Conservation (phyloP, 1,140 invertebrate genomes). For the Drosophila busckii region DNA sequence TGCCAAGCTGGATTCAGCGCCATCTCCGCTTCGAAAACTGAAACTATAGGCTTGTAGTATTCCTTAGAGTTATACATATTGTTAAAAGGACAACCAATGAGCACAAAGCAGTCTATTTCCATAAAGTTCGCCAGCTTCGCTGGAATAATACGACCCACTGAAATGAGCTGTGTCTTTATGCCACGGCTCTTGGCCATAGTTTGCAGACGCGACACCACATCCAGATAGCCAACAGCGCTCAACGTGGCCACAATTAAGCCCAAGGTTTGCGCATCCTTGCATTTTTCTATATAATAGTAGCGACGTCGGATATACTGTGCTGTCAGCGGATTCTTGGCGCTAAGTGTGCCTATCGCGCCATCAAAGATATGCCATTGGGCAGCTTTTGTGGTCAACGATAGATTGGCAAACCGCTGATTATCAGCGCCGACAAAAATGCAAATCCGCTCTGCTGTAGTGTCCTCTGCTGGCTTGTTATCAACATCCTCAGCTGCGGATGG, state of each 20-base stretch:
- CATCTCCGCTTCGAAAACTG: slow-evolving; percentile 95
- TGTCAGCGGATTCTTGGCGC: slow-evolving; percentile 61
- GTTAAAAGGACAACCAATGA: slow-evolving; percentile 94
- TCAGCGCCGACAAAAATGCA: slow-evolving; percentile 80
- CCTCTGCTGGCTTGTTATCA: not conserved
- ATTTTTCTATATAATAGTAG: slow-evolving; percentile 90
- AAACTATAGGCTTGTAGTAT: slow-evolving; percentile 93
- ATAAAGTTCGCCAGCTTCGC: slow-evolving; percentile 93
- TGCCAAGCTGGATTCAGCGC: slow-evolving; percentile 86
- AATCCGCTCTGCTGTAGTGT: slow-evolving; percentile 58
- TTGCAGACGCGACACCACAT: slow-evolving; percentile 88
- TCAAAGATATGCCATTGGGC: slow-evolving; percentile 69
- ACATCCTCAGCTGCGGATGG: slow-evolving; percentile 36
- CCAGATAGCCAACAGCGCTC: slow-evolving; percentile 88
- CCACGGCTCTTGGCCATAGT: slow-evolving; percentile 85
- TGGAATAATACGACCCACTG: slow-evolving; percentile 94
- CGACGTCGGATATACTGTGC: slow-evolving; percentile 86
- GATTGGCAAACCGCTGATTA: slow-evolving; percentile 81
- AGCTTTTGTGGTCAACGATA: slow-evolving; percentile 80
- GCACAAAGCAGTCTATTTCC: slow-evolving; percentile 93
- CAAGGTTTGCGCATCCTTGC: slow-evolving; percentile 91
- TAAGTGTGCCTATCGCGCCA: slow-evolving; percentile 28
- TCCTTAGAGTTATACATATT: slow-evolving; percentile 90
- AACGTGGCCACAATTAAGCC: slow-evolving; percentile 94
- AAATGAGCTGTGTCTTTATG: slow-evolving; percentile 94